These are phyloP conservation scores for Halichoeres trimaculatus DNA, from an alignment of 2,113 vertebrate species.

Conservation along the genomic window DNA sequence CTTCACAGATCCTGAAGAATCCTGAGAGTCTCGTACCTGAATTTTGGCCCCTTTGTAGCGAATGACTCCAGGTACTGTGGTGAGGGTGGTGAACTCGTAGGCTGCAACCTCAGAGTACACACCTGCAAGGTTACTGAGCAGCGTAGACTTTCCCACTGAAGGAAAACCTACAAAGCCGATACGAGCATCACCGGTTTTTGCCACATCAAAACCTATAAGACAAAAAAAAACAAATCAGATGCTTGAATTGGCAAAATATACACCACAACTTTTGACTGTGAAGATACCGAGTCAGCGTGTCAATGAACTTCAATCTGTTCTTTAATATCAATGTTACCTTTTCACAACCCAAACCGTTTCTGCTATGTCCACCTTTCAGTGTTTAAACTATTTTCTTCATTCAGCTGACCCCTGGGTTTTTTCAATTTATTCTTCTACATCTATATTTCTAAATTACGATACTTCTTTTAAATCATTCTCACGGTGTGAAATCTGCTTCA, in stretches of 20 bases:
- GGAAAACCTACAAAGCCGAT: slow-evolving; percentile 99
- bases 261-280: neutral
- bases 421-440: no score
- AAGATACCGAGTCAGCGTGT: no score
- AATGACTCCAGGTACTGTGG: slow-evolving; percentile 97
- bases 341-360: no score
- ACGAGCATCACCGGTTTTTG: slow-evolving; percentile 97
- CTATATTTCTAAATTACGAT: no score
- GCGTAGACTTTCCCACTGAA: slow-evolving; percentile 96
- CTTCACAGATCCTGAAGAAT: neutral
- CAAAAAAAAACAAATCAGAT: neutral
- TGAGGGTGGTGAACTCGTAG: slow-evolving; percentile 97
- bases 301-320: no score
- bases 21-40: slow-evolving; percentile 85
- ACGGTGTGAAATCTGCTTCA: no score
- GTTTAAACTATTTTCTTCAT: no score
- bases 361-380: no score
- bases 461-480: no score
- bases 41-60: slow-evolving; percentile 99
- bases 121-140: slow-evolving; percentile 97
- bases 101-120: slow-evolving; percentile 98
- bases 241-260: neutral
- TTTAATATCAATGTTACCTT: no score
- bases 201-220: slow-evolving; percentile 93
- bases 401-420: no score